Base-by-base conservation (phyloP, 1,140 invertebrate species). In the Ptiloglossa arizonensis region DNA sequence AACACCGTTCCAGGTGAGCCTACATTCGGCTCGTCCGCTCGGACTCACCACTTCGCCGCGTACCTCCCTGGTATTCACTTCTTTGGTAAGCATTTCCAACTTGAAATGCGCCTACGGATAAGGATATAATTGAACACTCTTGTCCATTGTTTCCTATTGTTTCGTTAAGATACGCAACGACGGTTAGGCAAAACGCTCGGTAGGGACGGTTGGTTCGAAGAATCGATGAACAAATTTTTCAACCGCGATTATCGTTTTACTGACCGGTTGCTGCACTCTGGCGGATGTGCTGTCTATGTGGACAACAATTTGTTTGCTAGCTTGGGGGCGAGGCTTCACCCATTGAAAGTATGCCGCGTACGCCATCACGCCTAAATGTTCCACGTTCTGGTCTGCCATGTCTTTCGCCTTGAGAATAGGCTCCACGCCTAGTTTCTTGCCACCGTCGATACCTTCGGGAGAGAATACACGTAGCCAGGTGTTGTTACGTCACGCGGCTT, bases 321-420 rank as follows among this genome's bases (percentile, higher is more conserved):
- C 94, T 52, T 96, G 96, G 17, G 96, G 95, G 60, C 97, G 93
- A 78, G 97, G 96, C 57, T 96, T 96, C 22, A 98, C 94, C 95
- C 97, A 97, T 83, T 97, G 96, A 92, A 97, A 97, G 89, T 96
- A 95, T 0, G 97, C 96, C 4, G 96, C 96, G 92, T 98, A 99
- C 5, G 98, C 97, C 98, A 99, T 99, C 77, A 98, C 97, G 8
- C 97, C 98, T 81, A 99, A 94, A 94, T 99, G 98, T 89, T 99
- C 98, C 2, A 98, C 97, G 89, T 98, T 96, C 63, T 96, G 96
- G 91, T 98, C 97, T 59, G 97, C 96, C 96, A 99, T 97, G 88
- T 99, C 98, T 91, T 97, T 97, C 6, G 98, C 96, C 85, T 97
- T 96, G 44, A 99, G 89, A 54, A 98, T 95, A 32, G 97, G 97